Conservation (phyloP, 2,888 invertebrate species). For the Melangyna quadrimaculata region DNA sequence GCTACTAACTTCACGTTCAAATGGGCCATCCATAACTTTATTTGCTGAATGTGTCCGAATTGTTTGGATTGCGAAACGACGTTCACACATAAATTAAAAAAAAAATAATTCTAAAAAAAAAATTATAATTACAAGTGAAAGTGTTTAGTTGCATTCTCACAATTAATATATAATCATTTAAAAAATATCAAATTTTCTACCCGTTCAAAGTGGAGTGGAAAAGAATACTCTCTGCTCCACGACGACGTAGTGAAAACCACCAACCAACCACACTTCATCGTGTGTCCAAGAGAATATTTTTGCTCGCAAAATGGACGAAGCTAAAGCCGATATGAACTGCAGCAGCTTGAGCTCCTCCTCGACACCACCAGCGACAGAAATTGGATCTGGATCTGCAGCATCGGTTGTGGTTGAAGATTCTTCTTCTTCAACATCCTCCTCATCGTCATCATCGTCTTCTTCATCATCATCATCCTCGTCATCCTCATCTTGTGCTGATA, state of each 20-base stretch:
- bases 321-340: slow-evolving; percentile 66
- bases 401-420: slow-evolving; percentile 3
- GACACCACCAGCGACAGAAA: slow-evolving; percentile 15
- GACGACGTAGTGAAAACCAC: slow-evolving; percentile 69
- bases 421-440: slow-evolving; percentile 45
- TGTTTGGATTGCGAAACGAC: slow-evolving; percentile 72
- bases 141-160: slow-evolving; percentile 48
- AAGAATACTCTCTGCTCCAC: slow-evolving; percentile 37
- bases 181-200: slow-evolving; percentile 20
- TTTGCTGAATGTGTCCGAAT: slow-evolving; percentile 71
- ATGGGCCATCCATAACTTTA: slow-evolving; percentile 52
- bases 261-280: slow-evolving; percentile 70
- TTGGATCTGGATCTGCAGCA: slow-evolving; percentile 35
- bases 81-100: slow-evolving; percentile 72
- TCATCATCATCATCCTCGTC: slow-evolving; percentile 42
- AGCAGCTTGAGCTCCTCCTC: slow-evolving; percentile 13
- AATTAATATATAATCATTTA: slow-evolving; percentile 25
- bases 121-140: slow-evolving; percentile 68
- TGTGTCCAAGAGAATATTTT: slow-evolving; percentile 57
- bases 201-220: slow-evolving; percentile 47
- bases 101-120: slow-evolving; percentile 60
- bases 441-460: slow-evolving; percentile 36
- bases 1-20: slow-evolving; percentile 60
- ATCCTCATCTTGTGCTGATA: slow-evolving; percentile 38
- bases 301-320: slow-evolving; percentile 71